Evolutionary conservation across 2,888 invertebrate genomes (phyloP).

Genomic region (Philaethria dido): DNA sequence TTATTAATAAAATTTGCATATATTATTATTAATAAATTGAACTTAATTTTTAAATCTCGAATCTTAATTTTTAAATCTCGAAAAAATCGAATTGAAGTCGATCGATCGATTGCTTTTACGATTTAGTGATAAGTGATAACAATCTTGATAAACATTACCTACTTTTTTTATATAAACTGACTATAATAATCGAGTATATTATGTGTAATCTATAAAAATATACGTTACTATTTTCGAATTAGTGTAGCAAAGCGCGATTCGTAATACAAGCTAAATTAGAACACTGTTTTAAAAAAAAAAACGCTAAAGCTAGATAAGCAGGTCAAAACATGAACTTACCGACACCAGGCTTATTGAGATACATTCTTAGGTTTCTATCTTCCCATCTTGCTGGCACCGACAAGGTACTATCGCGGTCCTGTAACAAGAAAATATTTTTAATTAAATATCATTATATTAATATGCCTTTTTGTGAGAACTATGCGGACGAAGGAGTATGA

Average conservation of each 20-base stretch:
- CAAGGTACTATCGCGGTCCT: slow-evolving; percentile 86
- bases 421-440: slow-evolving; percentile 51
- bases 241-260: background rate
- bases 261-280: no score
- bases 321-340: slow-evolving; percentile 73
- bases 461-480: no score
- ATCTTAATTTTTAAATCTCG: background rate
- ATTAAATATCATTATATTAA: no score
- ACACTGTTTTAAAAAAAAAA: no score
- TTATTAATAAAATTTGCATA: no score
- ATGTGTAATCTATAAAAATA: background rate
- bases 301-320: no score
- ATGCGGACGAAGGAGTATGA: no score
- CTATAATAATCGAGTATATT: background rate
- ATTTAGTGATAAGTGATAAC: no score
- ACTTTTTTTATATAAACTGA: background rate
- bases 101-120: background rate
- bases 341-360: slow-evolving; percentile 84
- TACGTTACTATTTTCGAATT: background rate
- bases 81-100: background rate
- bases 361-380: slow-evolving; percentile 85
- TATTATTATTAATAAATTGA: no score
- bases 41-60: no score
- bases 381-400: slow-evolving; percentile 87
- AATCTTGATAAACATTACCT: no score